Evolutionary conservation across 2,888 invertebrate genomes (phyloP).

Genomic region (Malthinus flaveolus): DNA sequence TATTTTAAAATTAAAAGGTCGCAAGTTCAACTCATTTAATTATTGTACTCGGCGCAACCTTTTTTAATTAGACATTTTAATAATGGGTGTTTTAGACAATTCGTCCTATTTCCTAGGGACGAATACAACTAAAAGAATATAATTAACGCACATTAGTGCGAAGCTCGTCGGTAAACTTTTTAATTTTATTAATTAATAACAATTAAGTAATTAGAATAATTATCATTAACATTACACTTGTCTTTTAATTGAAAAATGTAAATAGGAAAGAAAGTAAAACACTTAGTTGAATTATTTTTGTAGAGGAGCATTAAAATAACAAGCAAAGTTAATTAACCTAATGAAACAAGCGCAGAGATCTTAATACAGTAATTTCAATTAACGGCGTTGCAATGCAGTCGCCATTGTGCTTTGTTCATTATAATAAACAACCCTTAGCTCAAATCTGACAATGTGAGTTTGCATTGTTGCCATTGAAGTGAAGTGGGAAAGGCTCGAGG

Average conservation of each 20-base stretch:
- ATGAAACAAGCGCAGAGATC: conserved; percentile 39
- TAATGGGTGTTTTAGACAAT: too few species aligned
- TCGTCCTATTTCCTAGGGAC: too few species aligned
- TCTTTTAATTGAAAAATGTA: conserved; percentile 4
- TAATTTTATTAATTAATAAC: background rate
- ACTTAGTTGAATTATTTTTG: conserved; percentile 16
- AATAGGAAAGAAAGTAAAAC: background rate
- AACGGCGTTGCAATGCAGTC: conserved; percentile 39
- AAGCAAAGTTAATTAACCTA: conserved; percentile 37
- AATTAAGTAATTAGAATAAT: conserved; percentile 1
- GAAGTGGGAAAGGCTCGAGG: conserved; percentile 26
- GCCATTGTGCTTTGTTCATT: conserved; percentile 39
- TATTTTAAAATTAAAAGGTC: too few species aligned
- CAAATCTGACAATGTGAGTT: conserved; percentile 35
- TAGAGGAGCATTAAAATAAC: conserved; percentile 33
- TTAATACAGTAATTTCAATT: conserved; percentile 43
- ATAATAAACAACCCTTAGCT: conserved; percentile 41
- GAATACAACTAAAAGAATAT: too few species aligned
- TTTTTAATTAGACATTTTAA: too few species aligned
- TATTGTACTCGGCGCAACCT: too few species aligned
- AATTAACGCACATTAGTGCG: too few species aligned
- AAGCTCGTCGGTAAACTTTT: too few species aligned
- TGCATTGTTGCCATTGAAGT: conserved; percentile 32
- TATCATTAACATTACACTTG: conserved; percentile 5
- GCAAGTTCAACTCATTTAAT: too few species aligned